These are phyloP conservation scores for Tursiops truncatus DNA, from an alignment of 2,113 vertebrate species.

Conservation along the genomic window DNA sequence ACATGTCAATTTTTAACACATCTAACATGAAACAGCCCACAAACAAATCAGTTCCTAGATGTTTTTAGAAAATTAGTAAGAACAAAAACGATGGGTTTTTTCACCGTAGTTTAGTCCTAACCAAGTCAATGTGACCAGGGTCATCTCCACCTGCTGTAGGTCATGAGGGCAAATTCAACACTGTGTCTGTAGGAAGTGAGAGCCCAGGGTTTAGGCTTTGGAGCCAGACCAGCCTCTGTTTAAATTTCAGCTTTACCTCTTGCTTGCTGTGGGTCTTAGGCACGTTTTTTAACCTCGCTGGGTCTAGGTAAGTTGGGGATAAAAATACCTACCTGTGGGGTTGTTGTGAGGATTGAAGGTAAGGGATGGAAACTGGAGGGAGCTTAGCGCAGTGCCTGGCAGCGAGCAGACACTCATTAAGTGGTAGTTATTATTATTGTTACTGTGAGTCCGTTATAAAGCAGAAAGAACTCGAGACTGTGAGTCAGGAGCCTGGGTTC, in stretches of 20 bases:
- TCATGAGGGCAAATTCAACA: background rate
- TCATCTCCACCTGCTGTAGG: background rate
- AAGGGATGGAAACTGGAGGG: background rate
- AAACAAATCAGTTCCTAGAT: conserved; percentile 56
- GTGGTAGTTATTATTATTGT: background rate
- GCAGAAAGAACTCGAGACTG: background rate
- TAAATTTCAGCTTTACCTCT: conserved; percentile 47
- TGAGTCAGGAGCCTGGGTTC: background rate
- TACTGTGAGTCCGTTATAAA: background rate
- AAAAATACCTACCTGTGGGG: background rate
- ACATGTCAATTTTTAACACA: conserved; percentile 70
- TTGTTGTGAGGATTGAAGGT: conserved; percentile 16
- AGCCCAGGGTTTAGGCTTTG: background rate
- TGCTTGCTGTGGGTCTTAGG: background rate
- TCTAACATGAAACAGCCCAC: conserved; percentile 43
- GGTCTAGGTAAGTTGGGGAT: background rate
- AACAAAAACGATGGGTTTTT: conserved; percentile 11
- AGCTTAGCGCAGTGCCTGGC: background rate
- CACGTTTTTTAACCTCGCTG: background rate
- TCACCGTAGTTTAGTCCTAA: conserved; percentile 1
- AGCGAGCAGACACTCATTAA: background rate
- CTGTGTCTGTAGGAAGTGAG: background rate
- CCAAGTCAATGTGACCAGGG: background rate
- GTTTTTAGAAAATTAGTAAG: conserved; percentile 43
- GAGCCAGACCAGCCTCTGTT: background rate